Percentiles rank a stretch among this genome's conserved stretches.
phyloP scores from a whole-genome alignment of 2,797 vertebrate species.

The Danio choprae region DNA sequence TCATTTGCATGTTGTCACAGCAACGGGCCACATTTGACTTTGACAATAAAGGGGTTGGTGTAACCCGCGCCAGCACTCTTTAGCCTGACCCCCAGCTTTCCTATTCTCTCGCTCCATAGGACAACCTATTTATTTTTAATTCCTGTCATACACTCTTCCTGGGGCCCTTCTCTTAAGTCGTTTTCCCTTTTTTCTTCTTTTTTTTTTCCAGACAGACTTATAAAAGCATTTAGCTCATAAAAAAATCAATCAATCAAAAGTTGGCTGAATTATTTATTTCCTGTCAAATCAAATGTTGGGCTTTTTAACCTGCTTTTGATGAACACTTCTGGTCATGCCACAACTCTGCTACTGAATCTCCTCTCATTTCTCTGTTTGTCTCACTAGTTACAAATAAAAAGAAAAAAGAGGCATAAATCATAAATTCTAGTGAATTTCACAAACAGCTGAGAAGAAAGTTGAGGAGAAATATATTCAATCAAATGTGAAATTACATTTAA shows the following conservation, averaged over 20 bases:
- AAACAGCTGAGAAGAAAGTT: too few species aligned
- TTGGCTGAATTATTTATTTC: conserved; percentile 33
- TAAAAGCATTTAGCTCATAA: conserved; percentile 30
- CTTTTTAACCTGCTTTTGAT: conserved; percentile 12
- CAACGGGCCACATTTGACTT: conserved; percentile 77
- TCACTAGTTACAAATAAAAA: conserved; percentile 61
- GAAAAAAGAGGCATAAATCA: too few species aligned
- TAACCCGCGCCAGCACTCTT: conserved; percentile 34
- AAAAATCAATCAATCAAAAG: conserved; percentile 30
- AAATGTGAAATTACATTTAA: too few species aligned
- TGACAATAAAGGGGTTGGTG: conserved; percentile 67
- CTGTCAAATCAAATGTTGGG: conserved; percentile 12
- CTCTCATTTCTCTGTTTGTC: conserved; percentile 1
- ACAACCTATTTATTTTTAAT: conserved; percentile 45
- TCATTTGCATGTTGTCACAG: conserved; percentile 82
- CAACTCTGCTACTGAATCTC: conserved; percentile 28
- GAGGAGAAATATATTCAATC: too few species aligned
- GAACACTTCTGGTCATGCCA: conserved; percentile 12
- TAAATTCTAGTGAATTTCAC: too few species aligned
- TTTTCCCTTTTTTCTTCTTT: conserved; percentile 21
- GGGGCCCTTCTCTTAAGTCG: not conserved
- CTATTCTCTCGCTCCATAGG: conserved; percentile 39
- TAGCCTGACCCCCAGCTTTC: conserved; percentile 44
- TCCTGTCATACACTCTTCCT: conserved; percentile 34
- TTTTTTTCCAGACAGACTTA: conserved; percentile 1